Percentiles rank a stretch among this genome's conserved stretches.
phyloP scores from a whole-genome alignment of 2,888 invertebrate species.

The Zygaena filipendulae region DNA sequence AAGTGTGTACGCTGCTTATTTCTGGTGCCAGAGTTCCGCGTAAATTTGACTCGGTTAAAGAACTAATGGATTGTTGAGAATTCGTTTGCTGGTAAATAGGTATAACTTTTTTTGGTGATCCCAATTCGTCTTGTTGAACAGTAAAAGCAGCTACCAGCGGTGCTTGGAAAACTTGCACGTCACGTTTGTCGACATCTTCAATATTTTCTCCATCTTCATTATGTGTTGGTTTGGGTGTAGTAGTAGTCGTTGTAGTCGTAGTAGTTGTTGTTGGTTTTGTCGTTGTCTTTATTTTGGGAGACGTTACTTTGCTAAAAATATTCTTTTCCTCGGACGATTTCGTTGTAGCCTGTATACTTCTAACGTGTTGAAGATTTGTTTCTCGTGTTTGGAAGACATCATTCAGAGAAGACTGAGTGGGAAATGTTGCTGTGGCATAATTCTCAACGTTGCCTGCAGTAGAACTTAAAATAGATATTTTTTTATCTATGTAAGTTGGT shows the following conservation, averaged over 20 bases:
- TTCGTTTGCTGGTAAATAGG: constrained; percentile 72
- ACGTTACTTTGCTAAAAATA: constrained; percentile 22
- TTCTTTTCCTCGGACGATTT: constrained; percentile 27
- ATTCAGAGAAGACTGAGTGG: constrained; percentile 43
- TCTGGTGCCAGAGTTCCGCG: constrained; percentile 22
- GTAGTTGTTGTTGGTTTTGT: constrained; percentile 45
- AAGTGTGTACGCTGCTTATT: too few relatives aligned
- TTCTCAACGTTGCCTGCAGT: constrained; percentile 59
- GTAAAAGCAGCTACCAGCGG: constrained; percentile 88
- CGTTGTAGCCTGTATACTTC: constrained; percentile 39
- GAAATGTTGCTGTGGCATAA: constrained; percentile 40
- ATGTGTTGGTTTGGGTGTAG: constrained; percentile 75
- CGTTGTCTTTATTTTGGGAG: constrained; percentile 25
- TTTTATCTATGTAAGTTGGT: constrained; percentile 42
- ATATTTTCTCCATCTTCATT: constrained; percentile 75
- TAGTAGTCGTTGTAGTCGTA: constrained; percentile 66
- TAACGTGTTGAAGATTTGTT: constrained; percentile 42
- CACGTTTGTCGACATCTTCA: constrained; percentile 73
- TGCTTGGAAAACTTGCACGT: constrained; percentile 84
- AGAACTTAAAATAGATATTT: constrained; percentile 52
- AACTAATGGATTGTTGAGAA: constrained; percentile 24
- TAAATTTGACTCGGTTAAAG: constrained; percentile 22
- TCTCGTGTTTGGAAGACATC: constrained; percentile 55
- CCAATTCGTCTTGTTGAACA: constrained; percentile 83
- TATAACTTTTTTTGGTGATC: constrained; percentile 82